Evolutionary conservation across 2,113 vertebrate genomes (phyloP), one percentile per base, ranked within the genome.

Genomic region (Oxyruncus cristatus): DNA sequence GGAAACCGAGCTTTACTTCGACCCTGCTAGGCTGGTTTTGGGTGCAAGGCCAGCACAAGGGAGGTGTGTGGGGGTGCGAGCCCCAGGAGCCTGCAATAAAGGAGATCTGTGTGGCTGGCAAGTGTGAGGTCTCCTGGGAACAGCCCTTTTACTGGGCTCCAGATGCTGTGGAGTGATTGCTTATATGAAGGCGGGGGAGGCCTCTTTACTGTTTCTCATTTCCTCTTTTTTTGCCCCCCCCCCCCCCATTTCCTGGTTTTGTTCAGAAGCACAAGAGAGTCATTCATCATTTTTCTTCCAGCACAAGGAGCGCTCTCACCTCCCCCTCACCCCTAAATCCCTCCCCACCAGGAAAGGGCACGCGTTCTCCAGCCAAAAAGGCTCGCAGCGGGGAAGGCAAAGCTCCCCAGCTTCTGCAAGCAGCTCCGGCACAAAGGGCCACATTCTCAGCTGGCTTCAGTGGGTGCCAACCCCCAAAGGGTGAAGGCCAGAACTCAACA

Each of bases 241-340:
- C 66, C 26, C 67, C 39, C 56, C 14, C 65, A 81, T 95, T 96
- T 97, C 96, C 97, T 97, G 92, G 92, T 97, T 97, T 97, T 97
- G 97, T 97, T 97, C 85, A 97, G 96, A 92, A 90, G 92, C 92
- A 96, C 96, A 95, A 96, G 94, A 97, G 96, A 96, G 92, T 89
- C 93, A 97, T 95, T 97, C 94, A 97, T 96, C 95, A 95, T 96
- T 93, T 95, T 97, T 96, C 93, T 96, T 95, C 89, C 77, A 95
- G 95, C 85, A 93, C 93, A 95, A 97, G 97, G 96, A 97, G 93
- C 17, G 39, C 89, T 95, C 96, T 97, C 93, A 96, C 96, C 95
- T 96, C 92, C 90, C 91, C 94, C 91, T 95, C 92, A 95, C 84
- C 89, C 92, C 72, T 91, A 97, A 97, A 96, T 96, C 94, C 95